Conservation (phyloP, 2,888 invertebrate species). For the Oegoconia quadripuncta region DNA sequence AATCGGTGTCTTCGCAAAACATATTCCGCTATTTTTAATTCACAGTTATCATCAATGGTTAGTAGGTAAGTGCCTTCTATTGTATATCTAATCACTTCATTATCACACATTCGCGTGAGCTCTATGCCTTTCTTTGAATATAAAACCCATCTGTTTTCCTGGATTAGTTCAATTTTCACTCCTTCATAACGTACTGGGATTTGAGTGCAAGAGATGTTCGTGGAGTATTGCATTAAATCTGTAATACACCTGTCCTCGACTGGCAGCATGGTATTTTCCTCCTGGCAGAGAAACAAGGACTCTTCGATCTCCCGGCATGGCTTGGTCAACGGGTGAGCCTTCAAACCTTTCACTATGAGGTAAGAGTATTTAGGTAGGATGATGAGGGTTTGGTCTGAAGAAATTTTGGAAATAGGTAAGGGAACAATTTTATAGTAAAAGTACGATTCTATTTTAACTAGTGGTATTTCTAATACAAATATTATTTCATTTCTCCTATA, state of each 20-base stretch:
- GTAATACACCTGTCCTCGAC: neutral
- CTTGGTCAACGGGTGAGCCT: conserved; percentile 12
- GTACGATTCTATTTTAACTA: too few relatives aligned
- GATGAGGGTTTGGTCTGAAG: conserved; percentile 9
- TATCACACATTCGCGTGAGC: neutral
- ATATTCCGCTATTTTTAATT: neutral
- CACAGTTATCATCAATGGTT: neutral
- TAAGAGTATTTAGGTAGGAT: conserved; percentile 19
- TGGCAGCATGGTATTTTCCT: conserved; percentile 1
- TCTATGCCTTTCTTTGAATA: neutral
- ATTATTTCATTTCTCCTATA: conserved; percentile 19
- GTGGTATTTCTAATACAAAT: conserved; percentile 18
- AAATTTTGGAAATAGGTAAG: conserved; percentile 10
- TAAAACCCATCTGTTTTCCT: neutral
- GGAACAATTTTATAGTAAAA: conserved; percentile 17
- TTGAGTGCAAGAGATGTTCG: neutral
- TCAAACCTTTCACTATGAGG: conserved; percentile 19
- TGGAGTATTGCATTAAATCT: conserved; percentile 1
- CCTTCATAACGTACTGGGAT: neutral
- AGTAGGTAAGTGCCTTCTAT: neutral
- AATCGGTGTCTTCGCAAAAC: neutral
- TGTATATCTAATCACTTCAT: neutral
- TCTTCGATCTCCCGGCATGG: conserved; percentile 15
- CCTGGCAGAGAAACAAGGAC: neutral
- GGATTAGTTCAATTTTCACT: neutral